Evolutionary conservation across 2,797 vertebrate genomes (phyloP).

Genomic region (Hydrophis major): DNA sequence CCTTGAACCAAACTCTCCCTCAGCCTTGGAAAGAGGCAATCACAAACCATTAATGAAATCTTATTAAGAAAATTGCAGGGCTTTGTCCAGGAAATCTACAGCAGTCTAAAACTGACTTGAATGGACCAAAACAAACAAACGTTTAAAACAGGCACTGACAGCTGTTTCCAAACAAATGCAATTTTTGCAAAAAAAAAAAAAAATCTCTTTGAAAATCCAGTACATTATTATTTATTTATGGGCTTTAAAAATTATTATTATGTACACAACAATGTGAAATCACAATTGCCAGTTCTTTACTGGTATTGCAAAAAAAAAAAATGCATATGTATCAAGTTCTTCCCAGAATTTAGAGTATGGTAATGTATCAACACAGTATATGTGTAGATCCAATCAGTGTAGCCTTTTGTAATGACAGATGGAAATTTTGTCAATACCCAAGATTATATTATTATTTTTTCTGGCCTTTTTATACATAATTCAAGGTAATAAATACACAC

Average conservation of each 20-base stretch:
- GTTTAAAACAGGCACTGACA: background rate
- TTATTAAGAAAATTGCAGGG: background rate
- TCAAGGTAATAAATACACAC: background rate
- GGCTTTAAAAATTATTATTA: background rate
- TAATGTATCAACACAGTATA: background rate
- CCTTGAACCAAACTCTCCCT: background rate
- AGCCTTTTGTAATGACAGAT: background rate
- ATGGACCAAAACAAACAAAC: background rate
- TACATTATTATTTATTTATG: background rate
- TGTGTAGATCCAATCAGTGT: background rate
- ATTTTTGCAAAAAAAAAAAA: background rate
- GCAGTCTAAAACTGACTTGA: background rate
- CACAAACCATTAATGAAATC: background rate
- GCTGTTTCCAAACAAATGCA: background rate
- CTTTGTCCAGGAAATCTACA: background rate
- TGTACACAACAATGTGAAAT: background rate
- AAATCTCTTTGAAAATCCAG: background rate
- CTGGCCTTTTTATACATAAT: background rate
- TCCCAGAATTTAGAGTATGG: background rate
- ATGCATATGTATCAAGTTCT: background rate
- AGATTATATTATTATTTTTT: background rate
- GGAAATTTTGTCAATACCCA: background rate
- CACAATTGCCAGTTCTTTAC: background rate
- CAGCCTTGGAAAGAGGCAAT: background rate
- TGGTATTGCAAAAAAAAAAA: background rate